phyloP scores from a whole-genome alignment of 2,797 vertebrate species.

The Uromys caudimaculatus region DNA sequence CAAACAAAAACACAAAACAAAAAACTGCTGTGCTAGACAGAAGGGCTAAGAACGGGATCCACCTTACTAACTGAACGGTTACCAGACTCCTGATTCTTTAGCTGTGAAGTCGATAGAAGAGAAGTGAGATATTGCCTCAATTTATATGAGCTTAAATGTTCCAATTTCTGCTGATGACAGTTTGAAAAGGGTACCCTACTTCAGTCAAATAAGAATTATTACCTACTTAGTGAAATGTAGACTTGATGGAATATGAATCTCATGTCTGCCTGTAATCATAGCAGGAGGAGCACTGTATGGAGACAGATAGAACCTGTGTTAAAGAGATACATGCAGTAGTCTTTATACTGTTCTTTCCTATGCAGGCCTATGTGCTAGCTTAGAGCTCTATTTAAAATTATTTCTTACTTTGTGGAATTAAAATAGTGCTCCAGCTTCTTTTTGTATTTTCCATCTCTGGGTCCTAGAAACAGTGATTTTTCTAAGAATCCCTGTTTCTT shows the following conservation, averaged over 20 bases:
- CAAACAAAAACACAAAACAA: not conserved
- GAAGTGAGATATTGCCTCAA: slow-evolving; percentile 5
- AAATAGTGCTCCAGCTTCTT: not conserved
- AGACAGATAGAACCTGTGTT: not conserved
- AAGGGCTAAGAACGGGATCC: no score
- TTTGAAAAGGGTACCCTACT: not conserved
- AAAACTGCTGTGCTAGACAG: not conserved
- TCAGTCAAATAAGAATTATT: not conserved
- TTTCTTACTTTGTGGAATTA: not conserved
- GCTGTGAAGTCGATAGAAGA: not conserved
- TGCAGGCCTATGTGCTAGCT: not conserved
- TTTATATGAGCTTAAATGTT: not conserved
- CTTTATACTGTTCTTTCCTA: not conserved
- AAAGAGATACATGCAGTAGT: not conserved
- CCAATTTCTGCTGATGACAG: not conserved
- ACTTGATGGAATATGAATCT: not conserved
- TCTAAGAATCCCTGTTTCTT: not conserved
- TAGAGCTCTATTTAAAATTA: not conserved
- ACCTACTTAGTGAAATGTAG: not conserved
- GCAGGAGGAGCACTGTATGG: not conserved
- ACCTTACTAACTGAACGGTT: not conserved
- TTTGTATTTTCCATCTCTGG: not conserved
- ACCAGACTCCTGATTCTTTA: not conserved
- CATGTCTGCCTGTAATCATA: not conserved
- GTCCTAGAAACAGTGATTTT: not conserved